A percentile compares a stretch with the other conserved stretches of the same genome.
phyloP scores from a whole-genome alignment of 2,797 vertebrate genomes.

The Sebastes diploproa region DNA sequence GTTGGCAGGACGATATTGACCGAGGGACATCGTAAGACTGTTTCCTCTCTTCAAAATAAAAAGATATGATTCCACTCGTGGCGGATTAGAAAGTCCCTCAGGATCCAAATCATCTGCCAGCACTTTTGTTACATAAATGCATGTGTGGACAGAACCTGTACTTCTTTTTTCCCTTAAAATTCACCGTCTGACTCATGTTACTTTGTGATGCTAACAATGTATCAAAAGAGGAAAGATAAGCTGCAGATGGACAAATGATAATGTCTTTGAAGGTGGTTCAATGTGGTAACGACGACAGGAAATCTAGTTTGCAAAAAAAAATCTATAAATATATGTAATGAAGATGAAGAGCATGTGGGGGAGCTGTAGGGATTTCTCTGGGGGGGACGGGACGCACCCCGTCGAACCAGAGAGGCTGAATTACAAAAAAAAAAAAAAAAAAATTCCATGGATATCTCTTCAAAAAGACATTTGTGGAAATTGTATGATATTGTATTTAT shows the following conservation, averaged over 20 bases:
- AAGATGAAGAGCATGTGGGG: constrained; percentile 75
- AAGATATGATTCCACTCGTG: constrained; percentile 23
- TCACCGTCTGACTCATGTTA: constrained; percentile 55
- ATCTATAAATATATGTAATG: constrained; percentile 4
- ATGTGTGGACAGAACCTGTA: constrained; percentile 56
- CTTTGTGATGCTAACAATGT: constrained; percentile 64
- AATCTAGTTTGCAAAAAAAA: constrained; percentile 54
- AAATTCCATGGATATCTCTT: constrained; percentile 83
- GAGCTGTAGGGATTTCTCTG: constrained; percentile 71
- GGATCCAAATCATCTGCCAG: constrained; percentile 52
- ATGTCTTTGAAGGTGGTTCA: constrained; percentile 43
- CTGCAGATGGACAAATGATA: constrained; percentile 56
- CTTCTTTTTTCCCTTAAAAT: constrained; percentile 40
- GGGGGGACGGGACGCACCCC: constrained; percentile 65
- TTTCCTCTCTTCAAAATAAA: constrained; percentile 26
- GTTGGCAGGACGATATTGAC: constrained; percentile 49
- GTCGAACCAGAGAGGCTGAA: constrained; percentile 75
- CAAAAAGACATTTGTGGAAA: constrained; percentile 91
- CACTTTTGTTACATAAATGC: constrained; percentile 67
- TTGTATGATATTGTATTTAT: constrained; percentile 98
- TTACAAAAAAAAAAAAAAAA: constrained; percentile 36
- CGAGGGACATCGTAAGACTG: constrained; percentile 39
- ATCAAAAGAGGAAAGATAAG: constrained; percentile 58
- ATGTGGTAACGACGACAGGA: constrained; percentile 43
- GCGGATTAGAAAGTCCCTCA: constrained; percentile 26